Conservation (phyloP, 2,888 invertebrate species). For the Patella caerulea region DNA sequence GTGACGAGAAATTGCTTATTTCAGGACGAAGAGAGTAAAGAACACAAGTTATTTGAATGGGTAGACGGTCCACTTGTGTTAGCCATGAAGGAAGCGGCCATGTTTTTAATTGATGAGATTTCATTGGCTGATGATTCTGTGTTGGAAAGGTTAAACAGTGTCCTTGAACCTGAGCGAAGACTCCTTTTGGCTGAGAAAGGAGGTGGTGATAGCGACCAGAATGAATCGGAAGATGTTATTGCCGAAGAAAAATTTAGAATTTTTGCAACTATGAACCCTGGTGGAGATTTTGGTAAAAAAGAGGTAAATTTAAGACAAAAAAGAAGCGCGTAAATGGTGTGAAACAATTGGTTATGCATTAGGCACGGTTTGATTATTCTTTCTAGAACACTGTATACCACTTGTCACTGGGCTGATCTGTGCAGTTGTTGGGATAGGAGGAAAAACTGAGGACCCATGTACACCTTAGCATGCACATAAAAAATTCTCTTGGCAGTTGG, state of each 20-base stretch:
- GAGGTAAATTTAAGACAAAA: constrained; percentile 76
- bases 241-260: constrained; percentile 86
- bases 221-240: constrained; percentile 63
- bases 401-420: too few species aligned
- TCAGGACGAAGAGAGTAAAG: background rate
- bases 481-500: too few species aligned
- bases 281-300: constrained; percentile 99
- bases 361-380: too few species aligned
- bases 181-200: constrained; percentile 90
- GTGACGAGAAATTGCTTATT: too few species aligned
- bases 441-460: too few species aligned
- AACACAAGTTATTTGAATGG: constrained; percentile 89
- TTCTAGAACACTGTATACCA: too few species aligned
- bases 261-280: constrained; percentile 99
- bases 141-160: constrained; percentile 94
- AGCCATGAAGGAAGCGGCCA: constrained; percentile 88
- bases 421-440: too few species aligned
- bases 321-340: too few species aligned
- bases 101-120: constrained; percentile 98
- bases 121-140: constrained; percentile 99
- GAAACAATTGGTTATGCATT: too few species aligned
- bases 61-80: constrained; percentile 94
- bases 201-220: constrained; percentile 71
- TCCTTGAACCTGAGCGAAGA: constrained; percentile 92
- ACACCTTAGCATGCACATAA: too few species aligned